Conservation (phyloP, 2,888 invertebrate species). For the Ennomos fuscantarius region DNA sequence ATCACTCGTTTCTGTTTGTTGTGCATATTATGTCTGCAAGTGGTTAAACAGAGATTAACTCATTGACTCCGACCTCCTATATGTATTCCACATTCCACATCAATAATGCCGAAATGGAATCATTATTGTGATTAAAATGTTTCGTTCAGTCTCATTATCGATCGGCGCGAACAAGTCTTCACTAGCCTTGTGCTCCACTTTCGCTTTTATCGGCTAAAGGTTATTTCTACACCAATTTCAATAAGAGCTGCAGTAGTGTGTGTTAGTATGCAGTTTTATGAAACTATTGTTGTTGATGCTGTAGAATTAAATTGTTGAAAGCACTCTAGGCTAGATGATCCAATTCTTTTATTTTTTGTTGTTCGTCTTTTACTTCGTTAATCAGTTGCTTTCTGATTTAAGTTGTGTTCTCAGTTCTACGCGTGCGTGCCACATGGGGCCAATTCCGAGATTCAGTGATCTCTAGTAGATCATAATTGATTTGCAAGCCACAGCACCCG, state of each 20-base stretch:
- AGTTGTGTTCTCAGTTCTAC: conserved; percentile 27
- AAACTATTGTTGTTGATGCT: conserved; percentile 2
- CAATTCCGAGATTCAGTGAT: neutral
- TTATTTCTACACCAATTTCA: conserved; percentile 45
- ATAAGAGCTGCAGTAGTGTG: conserved; percentile 41
- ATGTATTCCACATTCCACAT: conserved; percentile 11
- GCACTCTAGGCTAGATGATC: neutral
- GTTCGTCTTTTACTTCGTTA: neutral
- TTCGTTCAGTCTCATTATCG: conserved; percentile 49
- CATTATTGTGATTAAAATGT: conserved; percentile 34
- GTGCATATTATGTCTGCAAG: neutral
- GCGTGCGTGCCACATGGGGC: conserved; percentile 13
- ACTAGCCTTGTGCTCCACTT: conserved; percentile 61
- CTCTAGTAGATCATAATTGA: conserved; percentile 11
- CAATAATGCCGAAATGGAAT: conserved; percentile 20
- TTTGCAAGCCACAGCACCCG: conserved; percentile 12
- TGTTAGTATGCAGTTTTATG: conserved; percentile 17
- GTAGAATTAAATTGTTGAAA: neutral
- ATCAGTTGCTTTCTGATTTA: conserved; percentile 17
- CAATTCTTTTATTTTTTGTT: conserved; percentile 3
- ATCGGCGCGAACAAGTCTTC: conserved; percentile 57
- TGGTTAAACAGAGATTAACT: neutral
- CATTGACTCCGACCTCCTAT: neutral
- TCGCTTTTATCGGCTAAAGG: conserved; percentile 62
- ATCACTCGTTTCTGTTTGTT: no score